Conservation (phyloP, 2,888 invertebrate genomes). For the Tenthredo scrophulariae region DNA sequence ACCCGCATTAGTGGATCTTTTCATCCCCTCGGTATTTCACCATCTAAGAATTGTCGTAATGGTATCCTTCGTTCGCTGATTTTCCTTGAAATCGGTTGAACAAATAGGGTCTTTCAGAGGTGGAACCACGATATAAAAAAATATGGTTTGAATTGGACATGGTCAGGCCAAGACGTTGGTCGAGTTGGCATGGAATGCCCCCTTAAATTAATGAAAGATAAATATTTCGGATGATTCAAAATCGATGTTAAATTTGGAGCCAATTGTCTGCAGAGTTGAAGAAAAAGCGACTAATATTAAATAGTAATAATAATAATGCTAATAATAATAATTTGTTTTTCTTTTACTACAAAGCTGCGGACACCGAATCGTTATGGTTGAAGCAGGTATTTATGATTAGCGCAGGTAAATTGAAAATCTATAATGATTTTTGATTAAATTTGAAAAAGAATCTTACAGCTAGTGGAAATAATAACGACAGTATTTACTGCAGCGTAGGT, state of each 20-base stretch:
- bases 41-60: no score
- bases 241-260: neutral
- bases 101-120: no score
- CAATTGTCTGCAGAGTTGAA: neutral
- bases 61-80: no score
- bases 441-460: neutral
- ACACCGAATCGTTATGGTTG: neutral
- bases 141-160: no score
- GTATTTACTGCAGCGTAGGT: neutral
- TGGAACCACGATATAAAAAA: no score
- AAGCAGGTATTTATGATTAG: constrained; percentile 26
- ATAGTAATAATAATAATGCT: neutral
- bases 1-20: no score
- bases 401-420: constrained; percentile 9
- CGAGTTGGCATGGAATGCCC: neutral
- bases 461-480: neutral
- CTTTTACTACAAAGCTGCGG: constrained; percentile 39
- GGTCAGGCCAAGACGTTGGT: no score
- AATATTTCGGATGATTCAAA: neutral
- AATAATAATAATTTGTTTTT: constrained; percentile 12
- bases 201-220: neutral
- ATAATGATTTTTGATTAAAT: neutral
- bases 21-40: no score
- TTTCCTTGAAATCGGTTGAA: no score
- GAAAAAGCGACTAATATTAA: neutral